Evolutionary conservation across 2,113 vertebrate genomes (phyloP), one percentile per base, ranked within the genome.

Genomic region (Numida meleagris): DNA sequence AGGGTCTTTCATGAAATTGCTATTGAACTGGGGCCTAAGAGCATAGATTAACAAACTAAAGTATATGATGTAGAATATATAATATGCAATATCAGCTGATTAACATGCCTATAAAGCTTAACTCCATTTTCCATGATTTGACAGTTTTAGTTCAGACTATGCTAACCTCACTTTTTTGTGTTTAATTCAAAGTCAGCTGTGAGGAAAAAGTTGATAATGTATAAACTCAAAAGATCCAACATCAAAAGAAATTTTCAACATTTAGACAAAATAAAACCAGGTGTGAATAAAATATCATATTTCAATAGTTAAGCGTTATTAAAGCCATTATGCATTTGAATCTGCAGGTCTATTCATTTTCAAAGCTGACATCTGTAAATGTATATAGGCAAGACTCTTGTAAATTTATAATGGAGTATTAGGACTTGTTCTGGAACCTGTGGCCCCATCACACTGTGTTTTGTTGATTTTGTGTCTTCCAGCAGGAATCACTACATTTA

Each of bases 191-290:
- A 94, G 72, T 57, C 40, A 85, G 2, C 92, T 92, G 74, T 83
- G 62, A 85, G 80, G 58, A 67, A 93, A 83, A 93, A 82, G 29
- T 90, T 93, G 81, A 85, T 88, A 95, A 88, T 88, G 40, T 36
- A 50, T 95, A 81, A 93, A 96, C 45, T 93, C 77, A 79, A 96
- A 70, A 66, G 58, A 92, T 55, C 20, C 38, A 74, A 91, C 92
- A 96, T 96, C 95, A 97, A 97, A 97, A 88, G 85, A 81, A 88
- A 65, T 91, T 91, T 92, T 93, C 88, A 94, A 4, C 53, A 83
- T 91, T 96, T 91, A 82, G 61, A 48, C 81, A 90, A 96, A 97
- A 97, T 88, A 96, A 94, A 97, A 95, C 40, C 95, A 96, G 89
- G 93, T 96, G 93, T 89, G 96, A 96, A 94, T 93, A 96, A 96